These are phyloP conservation scores for Dendronephthya gigantea DNA, from an alignment of 64 coral and sea anemone species.

Conservation along the genomic window DNA sequence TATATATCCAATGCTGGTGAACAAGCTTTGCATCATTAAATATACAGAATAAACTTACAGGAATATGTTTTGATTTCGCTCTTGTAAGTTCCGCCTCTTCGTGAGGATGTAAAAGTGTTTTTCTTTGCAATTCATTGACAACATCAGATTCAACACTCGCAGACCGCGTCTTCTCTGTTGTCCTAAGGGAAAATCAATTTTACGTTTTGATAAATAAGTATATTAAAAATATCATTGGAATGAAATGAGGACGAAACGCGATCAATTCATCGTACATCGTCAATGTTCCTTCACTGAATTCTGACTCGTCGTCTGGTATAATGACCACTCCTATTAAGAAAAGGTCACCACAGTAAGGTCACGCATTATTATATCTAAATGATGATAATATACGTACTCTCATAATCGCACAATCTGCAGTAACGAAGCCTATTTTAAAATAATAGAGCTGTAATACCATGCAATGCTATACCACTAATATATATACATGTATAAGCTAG, in stretches of 20 bases:
- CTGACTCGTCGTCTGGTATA: background rate
- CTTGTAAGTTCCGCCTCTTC: background rate
- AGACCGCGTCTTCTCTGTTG: background rate
- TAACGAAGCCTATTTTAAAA: too few species aligned
- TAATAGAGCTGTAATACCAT: too few species aligned
- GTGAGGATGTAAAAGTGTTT: background rate
- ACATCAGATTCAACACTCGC: background rate
- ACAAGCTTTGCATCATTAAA: background rate
- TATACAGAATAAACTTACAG: background rate
- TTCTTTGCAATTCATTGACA: background rate
- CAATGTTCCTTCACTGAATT: constrained; percentile 12
- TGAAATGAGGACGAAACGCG: too few species aligned
- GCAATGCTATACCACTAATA: too few species aligned
- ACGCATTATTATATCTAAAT: too few species aligned
- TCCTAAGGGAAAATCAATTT: background rate
- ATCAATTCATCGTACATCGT: background rate
- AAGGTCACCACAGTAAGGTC: background rate
- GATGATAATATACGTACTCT: too few species aligned
- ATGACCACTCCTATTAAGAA: background rate
- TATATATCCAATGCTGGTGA: background rate
- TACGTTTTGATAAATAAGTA: background rate
- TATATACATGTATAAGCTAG: too few species aligned
- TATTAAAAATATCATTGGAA: too few species aligned
- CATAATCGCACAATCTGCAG: too few species aligned
- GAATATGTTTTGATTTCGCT: background rate